These are phyloP conservation scores for Grapholita molesta DNA, from an alignment of 1,140 invertebrate species.

Conservation along the genomic window DNA sequence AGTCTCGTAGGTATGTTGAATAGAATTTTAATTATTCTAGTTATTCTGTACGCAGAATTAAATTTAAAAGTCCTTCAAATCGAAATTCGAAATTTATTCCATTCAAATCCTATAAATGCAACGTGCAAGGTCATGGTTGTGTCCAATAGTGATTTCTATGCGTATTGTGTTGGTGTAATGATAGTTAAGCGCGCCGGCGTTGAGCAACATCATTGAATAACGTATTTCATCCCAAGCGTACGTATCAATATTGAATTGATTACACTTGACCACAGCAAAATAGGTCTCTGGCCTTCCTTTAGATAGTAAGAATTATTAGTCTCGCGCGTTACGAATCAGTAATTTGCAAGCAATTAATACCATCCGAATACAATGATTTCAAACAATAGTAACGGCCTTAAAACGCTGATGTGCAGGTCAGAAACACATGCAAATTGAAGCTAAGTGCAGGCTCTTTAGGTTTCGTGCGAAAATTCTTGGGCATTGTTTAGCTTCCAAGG, in stretches of 20 bases:
- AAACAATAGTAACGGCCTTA: slow-evolving; percentile 36
- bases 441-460: slow-evolving; percentile 43
- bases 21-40: no score
- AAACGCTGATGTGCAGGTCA: slow-evolving; percentile 26
- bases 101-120: not conserved
- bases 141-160: not conserved
- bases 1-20: no score
- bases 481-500: slow-evolving; percentile 54
- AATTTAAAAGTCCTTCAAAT: not conserved
- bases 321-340: not conserved
- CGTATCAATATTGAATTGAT: not conserved
- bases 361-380: slow-evolving; percentile 35
- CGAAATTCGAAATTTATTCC: not conserved
- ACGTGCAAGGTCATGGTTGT: slow-evolving; percentile 1
- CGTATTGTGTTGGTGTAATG: not conserved
- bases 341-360: slow-evolving; percentile 34
- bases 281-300: slow-evolving; percentile 41
- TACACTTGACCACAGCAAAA: slow-evolving; percentile 18
- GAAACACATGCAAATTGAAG: slow-evolving; percentile 42
- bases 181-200: not conserved
- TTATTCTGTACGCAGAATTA: no score
- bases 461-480: slow-evolving; percentile 57
- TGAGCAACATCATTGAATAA: not conserved
- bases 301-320: slow-evolving; percentile 20
- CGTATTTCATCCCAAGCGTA: not conserved